phyloP scores from a whole-genome alignment of 2,797 vertebrate species.

The Salarias fasciatus region DNA sequence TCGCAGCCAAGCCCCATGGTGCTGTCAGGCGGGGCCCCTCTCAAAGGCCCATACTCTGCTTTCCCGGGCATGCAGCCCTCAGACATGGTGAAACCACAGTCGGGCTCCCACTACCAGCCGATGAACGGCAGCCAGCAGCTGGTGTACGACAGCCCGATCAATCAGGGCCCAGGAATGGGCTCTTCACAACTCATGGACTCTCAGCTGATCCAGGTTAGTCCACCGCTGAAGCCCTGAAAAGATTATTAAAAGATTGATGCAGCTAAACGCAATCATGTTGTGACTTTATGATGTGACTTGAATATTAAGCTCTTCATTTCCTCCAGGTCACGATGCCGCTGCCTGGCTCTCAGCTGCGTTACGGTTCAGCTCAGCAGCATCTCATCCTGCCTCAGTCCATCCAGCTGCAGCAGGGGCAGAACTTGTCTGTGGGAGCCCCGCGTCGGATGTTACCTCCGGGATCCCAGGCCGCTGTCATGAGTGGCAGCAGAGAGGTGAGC shows the following conservation, averaged over 20 bases:
- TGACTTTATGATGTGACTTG: neutral
- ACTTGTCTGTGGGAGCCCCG: slow-evolving; percentile 92
- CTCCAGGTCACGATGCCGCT: slow-evolving; percentile 95
- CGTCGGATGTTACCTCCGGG: slow-evolving; percentile 92
- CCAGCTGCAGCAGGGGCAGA: slow-evolving; percentile 96
- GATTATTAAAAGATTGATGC: neutral
- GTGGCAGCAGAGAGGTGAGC: slow-evolving; percentile 91
- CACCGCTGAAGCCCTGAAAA: too few relatives aligned
- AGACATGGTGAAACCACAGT: slow-evolving; percentile 95
- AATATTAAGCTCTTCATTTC: neutral
- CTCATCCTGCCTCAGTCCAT: slow-evolving; percentile 97
- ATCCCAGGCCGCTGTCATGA: slow-evolving; percentile 90
- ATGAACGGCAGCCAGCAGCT: slow-evolving; percentile 94
- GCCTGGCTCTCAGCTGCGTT: slow-evolving; percentile 95
- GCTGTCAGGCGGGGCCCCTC: slow-evolving; percentile 90
- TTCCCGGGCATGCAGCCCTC: slow-evolving; percentile 98
- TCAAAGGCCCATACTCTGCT: slow-evolving; percentile 94
- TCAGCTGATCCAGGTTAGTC: slow-evolving; percentile 93
- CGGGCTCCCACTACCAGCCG: slow-evolving; percentile 95
- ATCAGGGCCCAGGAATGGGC: slow-evolving; percentile 91
- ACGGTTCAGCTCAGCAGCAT: slow-evolving; percentile 96
- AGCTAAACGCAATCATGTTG: too few relatives aligned
- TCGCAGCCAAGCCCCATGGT: slow-evolving; percentile 97
- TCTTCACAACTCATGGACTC: slow-evolving; percentile 98
- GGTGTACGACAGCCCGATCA: slow-evolving; percentile 93